These are phyloP conservation scores for Ploceus nigricollis DNA, from an alignment of 2,113 vertebrate species.

Conservation along the genomic window DNA sequence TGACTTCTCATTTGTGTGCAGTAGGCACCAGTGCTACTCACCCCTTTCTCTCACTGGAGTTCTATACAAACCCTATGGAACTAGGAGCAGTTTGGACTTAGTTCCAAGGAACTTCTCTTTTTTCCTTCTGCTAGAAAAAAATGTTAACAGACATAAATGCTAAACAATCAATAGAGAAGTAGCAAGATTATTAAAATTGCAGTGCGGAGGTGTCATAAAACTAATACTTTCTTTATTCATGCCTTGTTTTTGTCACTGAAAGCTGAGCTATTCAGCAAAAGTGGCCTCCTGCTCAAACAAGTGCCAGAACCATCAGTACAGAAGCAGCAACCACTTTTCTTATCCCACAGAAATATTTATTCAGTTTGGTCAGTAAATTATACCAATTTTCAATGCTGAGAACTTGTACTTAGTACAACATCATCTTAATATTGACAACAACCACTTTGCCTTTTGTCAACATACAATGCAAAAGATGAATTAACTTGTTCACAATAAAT, in stretches of 20 bases:
- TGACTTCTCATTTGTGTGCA: neutral
- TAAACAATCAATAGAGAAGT: neutral
- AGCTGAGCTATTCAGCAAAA: neutral
- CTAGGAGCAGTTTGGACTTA: neutral
- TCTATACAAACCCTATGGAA: neutral
- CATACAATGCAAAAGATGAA: constrained; percentile 43
- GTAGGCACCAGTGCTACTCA: neutral
- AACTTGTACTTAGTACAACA: constrained; percentile 56
- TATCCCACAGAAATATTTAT: constrained; percentile 67
- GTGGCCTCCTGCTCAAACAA: neutral
- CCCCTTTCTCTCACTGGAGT: neutral
- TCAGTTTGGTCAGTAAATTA: constrained; percentile 62
- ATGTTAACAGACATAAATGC: neutral
- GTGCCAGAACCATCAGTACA: neutral
- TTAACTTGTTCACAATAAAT: constrained; percentile 67
- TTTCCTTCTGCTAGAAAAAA: neutral
- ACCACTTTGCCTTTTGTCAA: constrained; percentile 59
- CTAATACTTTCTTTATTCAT: neutral
- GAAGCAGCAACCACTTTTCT: neutral
- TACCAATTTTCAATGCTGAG: constrained; percentile 1
- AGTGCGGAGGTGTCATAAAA: neutral
- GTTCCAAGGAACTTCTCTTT: neutral
- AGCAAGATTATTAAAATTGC: neutral
- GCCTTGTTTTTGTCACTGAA: neutral
- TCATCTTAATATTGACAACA: constrained; percentile 29